Conservation (phyloP, 1,140 invertebrate species). For the Macrostomum lignano region DNA sequence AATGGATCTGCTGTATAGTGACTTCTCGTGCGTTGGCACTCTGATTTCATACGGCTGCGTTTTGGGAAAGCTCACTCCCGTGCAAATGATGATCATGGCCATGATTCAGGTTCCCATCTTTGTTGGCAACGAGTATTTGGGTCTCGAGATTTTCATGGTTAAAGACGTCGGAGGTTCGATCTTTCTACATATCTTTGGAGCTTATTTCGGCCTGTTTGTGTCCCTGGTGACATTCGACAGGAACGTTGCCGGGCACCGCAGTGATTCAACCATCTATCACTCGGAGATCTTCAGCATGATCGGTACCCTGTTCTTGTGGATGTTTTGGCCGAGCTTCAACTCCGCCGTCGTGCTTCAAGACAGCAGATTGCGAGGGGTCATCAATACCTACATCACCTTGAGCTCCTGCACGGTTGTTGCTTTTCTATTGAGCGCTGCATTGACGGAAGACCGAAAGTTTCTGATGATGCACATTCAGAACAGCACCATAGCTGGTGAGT, state of each 20-base stretch:
- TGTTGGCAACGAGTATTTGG: slow-evolving; percentile 42
- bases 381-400: slow-evolving; percentile 3
- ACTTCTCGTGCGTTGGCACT: slow-evolving; percentile 49
- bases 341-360: slow-evolving; percentile 38
- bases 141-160: slow-evolving; percentile 36
- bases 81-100: slow-evolving; percentile 38
- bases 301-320: slow-evolving; percentile 61
- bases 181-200: slow-evolving; percentile 59
- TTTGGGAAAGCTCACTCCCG: slow-evolving; percentile 44
- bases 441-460: slow-evolving; percentile 42
- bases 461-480: slow-evolving; percentile 31
- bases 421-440: slow-evolving; percentile 9
- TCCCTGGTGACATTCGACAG: slow-evolving; percentile 33
- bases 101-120: slow-evolving; percentile 39
- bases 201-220: slow-evolving; percentile 55
- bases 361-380: slow-evolving; percentile 45
- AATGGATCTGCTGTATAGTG: slow-evolving; percentile 37
- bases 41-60: slow-evolving; percentile 57
- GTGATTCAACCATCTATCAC: slow-evolving; percentile 39
- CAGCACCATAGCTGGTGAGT: slow-evolving; percentile 30
- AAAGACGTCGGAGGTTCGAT: slow-evolving; percentile 43
- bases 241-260: slow-evolving; percentile 29
- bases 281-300: slow-evolving; percentile 63
- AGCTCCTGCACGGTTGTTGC: slow-evolving; percentile 2
- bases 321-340: slow-evolving; percentile 74